Base-by-base conservation (phyloP, 2,888 invertebrate genomes). In the Steromphala cineraria region DNA sequence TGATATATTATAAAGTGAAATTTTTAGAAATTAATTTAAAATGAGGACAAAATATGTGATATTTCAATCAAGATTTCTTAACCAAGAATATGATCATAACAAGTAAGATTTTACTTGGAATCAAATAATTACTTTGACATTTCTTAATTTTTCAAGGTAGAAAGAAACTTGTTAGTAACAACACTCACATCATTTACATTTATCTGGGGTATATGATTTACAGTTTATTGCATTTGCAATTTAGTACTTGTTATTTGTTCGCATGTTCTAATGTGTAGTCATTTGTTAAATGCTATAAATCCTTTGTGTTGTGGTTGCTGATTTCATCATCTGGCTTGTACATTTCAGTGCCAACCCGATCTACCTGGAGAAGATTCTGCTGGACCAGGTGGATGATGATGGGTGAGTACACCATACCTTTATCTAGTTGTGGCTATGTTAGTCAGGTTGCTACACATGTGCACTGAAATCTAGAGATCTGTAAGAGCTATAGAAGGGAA, bases 261-360 rank as follows among this genome's bases (percentile, higher is more conserved):
- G 8, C 13, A n/a, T 24, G 3, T 24, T 24, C 7, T 56, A 1
- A 56, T 1, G 1, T 56, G 7, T 56, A 8, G 19, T 56, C 8
- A 56, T 56, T 56, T 13, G 1, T 56, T 56, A 17, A 4, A 17
- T 56, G 1, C 7, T n/a, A 15, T 5, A 56, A 24, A 15, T 17
- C 19, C 0, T 40, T 21, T 36, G 8, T 31, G 13, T 78, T 76
- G n/a, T 46, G 53, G 40, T 67, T 62, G 46, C 4, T 28, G 56
- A 21, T 28, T 75, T 62, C 40, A 67, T 81, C 28, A n/a, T n/a
- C 17, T 55, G 31, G 15, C n/a, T 56, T 15, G 62, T 80, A 52
- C 75, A 24, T 88, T 89, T 78, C 90, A 92, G 92, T 81, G 89
- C 91, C 78, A 92, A 92, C 84, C 92, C 92, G 19, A 91, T 92